Percentiles rank a stretch among this genome's conserved stretches.
phyloP scores from a whole-genome alignment of 2,888 invertebrate genomes.

The Cheilosia vulpina region DNA sequence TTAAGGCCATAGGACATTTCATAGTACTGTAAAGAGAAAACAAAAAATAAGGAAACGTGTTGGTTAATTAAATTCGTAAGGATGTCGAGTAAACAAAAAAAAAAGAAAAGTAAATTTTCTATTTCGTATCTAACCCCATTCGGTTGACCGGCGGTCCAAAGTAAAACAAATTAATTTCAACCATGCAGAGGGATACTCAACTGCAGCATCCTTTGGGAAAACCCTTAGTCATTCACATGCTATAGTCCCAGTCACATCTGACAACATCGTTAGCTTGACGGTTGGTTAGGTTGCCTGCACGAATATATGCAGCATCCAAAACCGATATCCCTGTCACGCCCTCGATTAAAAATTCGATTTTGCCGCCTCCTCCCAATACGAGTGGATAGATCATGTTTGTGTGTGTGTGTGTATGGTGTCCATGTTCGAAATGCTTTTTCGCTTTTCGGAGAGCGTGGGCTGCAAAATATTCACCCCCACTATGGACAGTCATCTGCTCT shows the following conservation, averaged over 20 bases:
- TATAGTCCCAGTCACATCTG: conserved; percentile 48
- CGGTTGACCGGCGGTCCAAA: conserved; percentile 10
- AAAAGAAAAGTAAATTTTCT: not conserved
- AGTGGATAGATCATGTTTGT: not conserved
- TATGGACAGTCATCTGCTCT: conserved; percentile 39
- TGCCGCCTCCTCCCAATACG: conserved; percentile 5
- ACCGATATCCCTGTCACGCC: conserved; percentile 50
- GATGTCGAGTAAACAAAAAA: not conserved
- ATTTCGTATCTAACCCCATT: not conserved
- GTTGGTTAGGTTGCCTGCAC: conserved; percentile 33
- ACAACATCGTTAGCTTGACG: conserved; percentile 63
- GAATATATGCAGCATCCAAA: not conserved
- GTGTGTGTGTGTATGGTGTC: conserved; percentile 10
- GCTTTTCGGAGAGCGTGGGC: conserved; percentile 1
- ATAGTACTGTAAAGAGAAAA: conserved; percentile 89
- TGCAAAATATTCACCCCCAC: not conserved
- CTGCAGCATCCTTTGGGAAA: not conserved
- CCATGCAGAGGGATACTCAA: conserved; percentile 22
- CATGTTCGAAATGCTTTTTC: conserved; percentile 48
- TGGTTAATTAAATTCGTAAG: conserved; percentile 34
- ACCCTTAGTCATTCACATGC: conserved; percentile 8
- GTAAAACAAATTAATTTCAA: conserved; percentile 42
- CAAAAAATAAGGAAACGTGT: conserved; percentile 38
- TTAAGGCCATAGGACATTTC: conserved; percentile 98
- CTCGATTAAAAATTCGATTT: conserved; percentile 64